phyloP scores from a whole-genome alignment of 2,113 vertebrate genomes.

The Phalacrocorax pelagicus region DNA sequence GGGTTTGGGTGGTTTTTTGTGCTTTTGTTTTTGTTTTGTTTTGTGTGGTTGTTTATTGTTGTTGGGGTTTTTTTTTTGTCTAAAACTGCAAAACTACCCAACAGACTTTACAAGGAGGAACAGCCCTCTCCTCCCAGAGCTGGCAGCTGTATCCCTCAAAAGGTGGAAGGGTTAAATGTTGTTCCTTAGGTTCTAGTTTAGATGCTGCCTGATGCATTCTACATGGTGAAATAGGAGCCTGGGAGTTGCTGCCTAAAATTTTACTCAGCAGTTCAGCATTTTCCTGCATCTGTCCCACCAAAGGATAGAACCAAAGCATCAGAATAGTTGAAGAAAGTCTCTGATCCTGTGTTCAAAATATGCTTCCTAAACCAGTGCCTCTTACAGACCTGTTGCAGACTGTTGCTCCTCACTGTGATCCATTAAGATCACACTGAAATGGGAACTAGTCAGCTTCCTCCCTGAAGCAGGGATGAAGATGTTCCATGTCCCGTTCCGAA shows the following conservation, averaged over 20 bases:
- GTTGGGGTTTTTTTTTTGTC: background rate
- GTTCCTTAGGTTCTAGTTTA: background rate
- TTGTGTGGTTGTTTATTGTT: too few relatives aligned
- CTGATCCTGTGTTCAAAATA: too few relatives aligned
- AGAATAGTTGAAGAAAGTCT: background rate
- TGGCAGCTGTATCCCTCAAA: background rate
- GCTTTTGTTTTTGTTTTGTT: background rate
- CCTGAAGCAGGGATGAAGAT: background rate
- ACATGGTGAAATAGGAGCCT: background rate
- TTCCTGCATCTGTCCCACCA: background rate
- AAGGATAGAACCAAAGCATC: background rate
- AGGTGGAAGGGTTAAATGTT: rapidly evolving
- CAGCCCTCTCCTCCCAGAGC: background rate
- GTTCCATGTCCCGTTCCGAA: background rate
- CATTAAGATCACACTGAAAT: background rate
- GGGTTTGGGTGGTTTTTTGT: too few relatives aligned
- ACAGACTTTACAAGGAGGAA: background rate
- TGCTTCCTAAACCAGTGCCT: background rate
- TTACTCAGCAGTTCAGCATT: background rate
- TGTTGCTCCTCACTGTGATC: background rate
- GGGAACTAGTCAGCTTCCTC: too few relatives aligned
- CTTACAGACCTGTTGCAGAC: background rate
- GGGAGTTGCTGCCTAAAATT: background rate
- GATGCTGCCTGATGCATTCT: background rate
- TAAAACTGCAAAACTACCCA: background rate